Percentiles rank a stretch among this genome's conserved stretches.
These are phyloP conservation scores for Spondyliosoma cantharus DNA, from an alignment of 2,797 vertebrate genomes.

Conservation along the genomic window DNA sequence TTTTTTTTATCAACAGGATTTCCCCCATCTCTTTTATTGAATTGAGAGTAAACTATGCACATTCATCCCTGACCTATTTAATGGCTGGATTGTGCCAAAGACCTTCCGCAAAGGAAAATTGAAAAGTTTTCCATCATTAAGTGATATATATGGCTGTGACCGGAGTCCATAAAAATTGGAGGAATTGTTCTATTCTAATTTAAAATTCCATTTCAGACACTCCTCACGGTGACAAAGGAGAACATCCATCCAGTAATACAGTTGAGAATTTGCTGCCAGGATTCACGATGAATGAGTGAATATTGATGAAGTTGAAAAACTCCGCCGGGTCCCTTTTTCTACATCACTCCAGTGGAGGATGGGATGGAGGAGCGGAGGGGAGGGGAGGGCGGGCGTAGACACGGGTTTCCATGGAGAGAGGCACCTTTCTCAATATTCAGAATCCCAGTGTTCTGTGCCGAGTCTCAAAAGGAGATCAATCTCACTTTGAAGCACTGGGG, in stretches of 20 bases:
- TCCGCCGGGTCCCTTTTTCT: slow-evolving; percentile 74
- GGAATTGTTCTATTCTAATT: slow-evolving; percentile 86
- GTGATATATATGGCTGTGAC: slow-evolving; percentile 84
- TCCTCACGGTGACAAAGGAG: slow-evolving; percentile 75
- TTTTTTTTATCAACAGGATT: slow-evolving; percentile 67
- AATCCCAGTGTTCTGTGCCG: slow-evolving; percentile 84
- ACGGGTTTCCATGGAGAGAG: slow-evolving; percentile 79
- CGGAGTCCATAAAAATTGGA: slow-evolving; percentile 82
- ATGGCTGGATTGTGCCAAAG: slow-evolving; percentile 84
- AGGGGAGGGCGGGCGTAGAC: slow-evolving; percentile 55
- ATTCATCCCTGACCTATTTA: slow-evolving; percentile 87
- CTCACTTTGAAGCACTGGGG: slow-evolving; percentile 88
- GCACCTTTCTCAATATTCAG: slow-evolving; percentile 87
- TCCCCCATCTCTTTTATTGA: slow-evolving; percentile 63
- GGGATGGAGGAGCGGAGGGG: slow-evolving; percentile 59
- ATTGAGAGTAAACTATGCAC: slow-evolving; percentile 78
- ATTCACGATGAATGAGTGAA: slow-evolving; percentile 85
- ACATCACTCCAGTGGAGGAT: slow-evolving; percentile 77
- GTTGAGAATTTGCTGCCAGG: slow-evolving; percentile 86
- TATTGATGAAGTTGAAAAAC: slow-evolving; percentile 88
- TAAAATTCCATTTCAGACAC: slow-evolving; percentile 85
- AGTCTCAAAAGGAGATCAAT: slow-evolving; percentile 88
- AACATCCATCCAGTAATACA: slow-evolving; percentile 85
- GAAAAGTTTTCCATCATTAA: slow-evolving; percentile 85
- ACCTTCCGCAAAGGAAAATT: slow-evolving; percentile 77